Percentiles rank a stretch among this genome's conserved stretches.
Conservation (phyloP, 2,888 invertebrate genomes). For the Dasysyrphus albostriatus region DNA sequence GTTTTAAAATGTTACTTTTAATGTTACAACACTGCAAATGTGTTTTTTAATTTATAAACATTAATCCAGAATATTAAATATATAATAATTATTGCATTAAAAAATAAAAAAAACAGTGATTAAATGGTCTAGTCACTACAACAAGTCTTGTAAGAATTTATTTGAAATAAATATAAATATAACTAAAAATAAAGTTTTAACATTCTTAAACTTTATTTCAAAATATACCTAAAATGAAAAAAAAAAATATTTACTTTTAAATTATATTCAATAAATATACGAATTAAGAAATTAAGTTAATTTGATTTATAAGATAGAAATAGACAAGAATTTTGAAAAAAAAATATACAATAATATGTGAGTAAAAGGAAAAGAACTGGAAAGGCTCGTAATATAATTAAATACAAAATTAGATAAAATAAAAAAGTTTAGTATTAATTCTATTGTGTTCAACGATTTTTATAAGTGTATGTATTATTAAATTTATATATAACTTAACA, state of each 20-base stretch:
- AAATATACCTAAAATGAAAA: background rate
- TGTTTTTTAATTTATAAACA: conserved; percentile 14
- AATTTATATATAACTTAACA: background rate
- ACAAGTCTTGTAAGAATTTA: conserved; percentile 27
- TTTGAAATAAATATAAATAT: background rate
- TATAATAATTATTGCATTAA: background rate
- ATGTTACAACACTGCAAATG: conserved; percentile 54
- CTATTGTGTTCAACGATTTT: conserved; percentile 51
- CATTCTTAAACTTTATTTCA: background rate
- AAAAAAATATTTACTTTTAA: background rate
- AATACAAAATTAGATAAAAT: conserved; percentile 5
- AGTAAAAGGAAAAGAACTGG: conserved; percentile 21
- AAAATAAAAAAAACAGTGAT: conserved; percentile 37
- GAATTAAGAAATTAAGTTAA: background rate
- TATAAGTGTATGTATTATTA: background rate
- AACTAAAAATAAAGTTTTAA: background rate
- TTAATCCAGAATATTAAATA: background rate
- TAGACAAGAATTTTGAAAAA: conserved; percentile 2
- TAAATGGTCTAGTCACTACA: conserved; percentile 64
- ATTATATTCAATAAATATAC: background rate
- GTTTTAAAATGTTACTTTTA: conserved; percentile 47
- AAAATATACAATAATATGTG: background rate
- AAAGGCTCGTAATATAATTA: conserved; percentile 61
- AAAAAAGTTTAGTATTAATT: background rate
- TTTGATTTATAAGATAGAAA: background rate